Base-by-base conservation (phyloP, 2,113 vertebrate genomes). In the Lathamus discolor region DNA sequence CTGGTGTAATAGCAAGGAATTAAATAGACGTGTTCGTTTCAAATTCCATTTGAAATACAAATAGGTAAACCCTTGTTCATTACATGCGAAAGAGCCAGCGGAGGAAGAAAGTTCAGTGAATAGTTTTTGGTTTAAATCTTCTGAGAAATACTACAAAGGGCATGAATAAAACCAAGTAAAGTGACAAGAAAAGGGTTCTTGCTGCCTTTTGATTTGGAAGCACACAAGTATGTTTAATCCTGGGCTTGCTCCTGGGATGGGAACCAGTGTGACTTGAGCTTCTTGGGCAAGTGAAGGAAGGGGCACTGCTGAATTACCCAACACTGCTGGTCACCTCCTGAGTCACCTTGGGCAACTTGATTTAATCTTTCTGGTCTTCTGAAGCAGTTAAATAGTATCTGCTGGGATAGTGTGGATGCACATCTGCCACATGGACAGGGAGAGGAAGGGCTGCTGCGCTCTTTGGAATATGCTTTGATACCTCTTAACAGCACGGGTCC, bases 21-120 rank as follows among this genome's bases (percentile, higher is more conserved):
- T 91, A 84, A 93, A 66, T 66, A 28, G 35, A 69, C 1, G 0
- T 55, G 67, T 82, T 95, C 44, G 68, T 91, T 89, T 86, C 62
- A 61, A 48, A 91, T 95, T 85, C 89, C 33, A 37, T 82, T 85
- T 95, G 94, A 93, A 96, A 92, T 85, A 93, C 89, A 95, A 79
- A 73, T 44, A 85, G 62, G 78, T 91, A 92, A 92, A 77, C 48
- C 69, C 37, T 67, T 87, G 66, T 67, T 93, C 52, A 39, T 70
- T 84, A 82, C 86, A 92, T 27, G 29, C 43, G 73, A 43, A 82
- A 37, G 61, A 81, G 35, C 31, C n/a, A 17, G 39, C 28, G 77
- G 81, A 84, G 72, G 67, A 91, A 39, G 44, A 24, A 88, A 72
- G 64, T 62, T 86, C 86, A 54, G 28, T 6, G 28, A 86, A 62